phyloP scores from a whole-genome alignment of 2,797 vertebrate species.

The Acanthurus lineatus region DNA sequence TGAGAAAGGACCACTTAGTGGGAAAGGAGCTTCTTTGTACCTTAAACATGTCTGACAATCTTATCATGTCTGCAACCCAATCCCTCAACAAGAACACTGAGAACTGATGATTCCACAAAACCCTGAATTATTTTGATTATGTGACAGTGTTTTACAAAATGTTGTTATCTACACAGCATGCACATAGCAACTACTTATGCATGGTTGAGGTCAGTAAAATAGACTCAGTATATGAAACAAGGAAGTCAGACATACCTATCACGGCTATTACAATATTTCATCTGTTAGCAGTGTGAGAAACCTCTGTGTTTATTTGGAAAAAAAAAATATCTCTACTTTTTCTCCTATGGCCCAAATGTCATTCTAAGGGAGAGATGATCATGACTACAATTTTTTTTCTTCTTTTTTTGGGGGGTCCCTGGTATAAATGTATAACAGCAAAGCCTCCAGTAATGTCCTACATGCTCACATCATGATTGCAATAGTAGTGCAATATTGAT shows the following conservation, averaged over 20 bases:
- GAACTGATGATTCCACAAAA: background rate
- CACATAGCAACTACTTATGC: background rate
- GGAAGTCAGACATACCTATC: no score
- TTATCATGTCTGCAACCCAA: background rate
- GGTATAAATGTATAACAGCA: background rate
- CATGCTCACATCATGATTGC: slow-evolving; percentile 42
- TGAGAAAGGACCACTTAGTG: no score
- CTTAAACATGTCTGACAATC: background rate
- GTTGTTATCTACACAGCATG: no score
- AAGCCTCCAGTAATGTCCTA: slow-evolving; percentile 7
- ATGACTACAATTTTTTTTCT: background rate
- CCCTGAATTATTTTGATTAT: background rate
- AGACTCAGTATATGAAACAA: no score
- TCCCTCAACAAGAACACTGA: background rate
- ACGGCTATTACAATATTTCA: background rate
- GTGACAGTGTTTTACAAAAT: background rate
- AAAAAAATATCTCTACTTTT: background rate
- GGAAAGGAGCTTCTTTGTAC: no score
- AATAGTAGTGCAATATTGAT: slow-evolving; percentile 50
- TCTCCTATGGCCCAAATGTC: background rate
- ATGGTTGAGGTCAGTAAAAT: no score
- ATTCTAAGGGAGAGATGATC: background rate
- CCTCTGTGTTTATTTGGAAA: background rate
- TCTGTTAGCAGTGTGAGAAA: background rate
- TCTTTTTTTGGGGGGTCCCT: no score